Conservation (phyloP, 2,797 vertebrate species). For the Megaceryle alcyon region DNA sequence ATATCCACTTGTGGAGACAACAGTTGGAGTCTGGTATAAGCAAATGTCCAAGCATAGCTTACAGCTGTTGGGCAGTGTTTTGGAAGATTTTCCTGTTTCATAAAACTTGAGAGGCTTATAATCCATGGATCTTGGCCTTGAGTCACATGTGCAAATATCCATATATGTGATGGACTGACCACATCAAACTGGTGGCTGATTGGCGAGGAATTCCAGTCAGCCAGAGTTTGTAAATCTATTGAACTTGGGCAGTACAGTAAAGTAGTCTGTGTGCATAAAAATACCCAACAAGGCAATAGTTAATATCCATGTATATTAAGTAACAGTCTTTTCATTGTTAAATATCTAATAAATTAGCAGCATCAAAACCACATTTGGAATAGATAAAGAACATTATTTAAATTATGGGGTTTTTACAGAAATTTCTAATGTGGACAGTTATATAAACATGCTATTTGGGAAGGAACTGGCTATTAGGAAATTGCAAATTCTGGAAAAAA, state of each 20-base stretch:
- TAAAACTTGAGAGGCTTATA: constrained; percentile 97
- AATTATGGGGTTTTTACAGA: background rate
- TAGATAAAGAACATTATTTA: background rate
- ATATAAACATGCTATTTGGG: background rate
- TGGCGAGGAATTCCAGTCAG: constrained; percentile 97
- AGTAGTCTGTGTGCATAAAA: constrained; percentile 82
- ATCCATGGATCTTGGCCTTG: constrained; percentile 99
- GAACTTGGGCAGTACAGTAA: constrained; percentile 96
- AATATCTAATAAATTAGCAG: background rate
- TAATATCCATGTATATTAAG: background rate
- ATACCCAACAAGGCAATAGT: background rate
- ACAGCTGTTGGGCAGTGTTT: constrained; percentile 94
- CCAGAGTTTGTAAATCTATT: constrained; percentile 93
- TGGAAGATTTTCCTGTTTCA: constrained; percentile 95
- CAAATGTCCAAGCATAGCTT: constrained; percentile 97
- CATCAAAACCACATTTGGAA: background rate
- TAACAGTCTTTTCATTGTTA: background rate
- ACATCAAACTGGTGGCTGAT: constrained; percentile 99
- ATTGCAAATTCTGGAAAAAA: background rate
- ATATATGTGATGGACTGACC: constrained; percentile 97
- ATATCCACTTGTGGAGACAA: constrained; percentile 98
- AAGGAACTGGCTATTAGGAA: background rate
- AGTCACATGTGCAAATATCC: constrained; percentile 99
- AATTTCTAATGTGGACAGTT: background rate
- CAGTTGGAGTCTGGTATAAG: constrained; percentile 93